A percentile compares a stretch with the other conserved stretches of the same genome.
Conservation (phyloP, 2,888 invertebrate species). For the Lordiphosa fenestrarum region DNA sequence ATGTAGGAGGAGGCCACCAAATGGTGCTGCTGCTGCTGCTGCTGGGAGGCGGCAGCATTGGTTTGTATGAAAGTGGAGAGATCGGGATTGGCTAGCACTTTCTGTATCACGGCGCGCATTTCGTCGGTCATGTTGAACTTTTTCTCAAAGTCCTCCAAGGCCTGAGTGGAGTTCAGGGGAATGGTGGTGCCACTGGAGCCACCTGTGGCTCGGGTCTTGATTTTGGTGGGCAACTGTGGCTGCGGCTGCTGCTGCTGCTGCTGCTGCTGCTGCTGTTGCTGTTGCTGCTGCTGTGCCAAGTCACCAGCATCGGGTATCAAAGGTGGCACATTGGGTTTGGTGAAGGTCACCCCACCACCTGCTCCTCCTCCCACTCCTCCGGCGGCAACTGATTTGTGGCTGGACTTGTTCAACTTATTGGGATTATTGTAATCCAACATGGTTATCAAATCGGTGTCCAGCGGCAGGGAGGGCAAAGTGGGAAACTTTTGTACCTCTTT, state of each 20-base stretch:
- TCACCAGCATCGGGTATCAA: slow-evolving; percentile 40
- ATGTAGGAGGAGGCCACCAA: slow-evolving; percentile 76
- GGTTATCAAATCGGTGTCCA: slow-evolving; percentile 75
- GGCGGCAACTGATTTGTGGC: slow-evolving; percentile 9
- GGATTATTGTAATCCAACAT: slow-evolving; percentile 77
- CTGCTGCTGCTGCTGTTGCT: background rate
- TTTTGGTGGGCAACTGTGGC: background rate
- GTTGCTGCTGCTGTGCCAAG: slow-evolving; percentile 3
- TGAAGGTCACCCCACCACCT: slow-evolving; percentile 45
- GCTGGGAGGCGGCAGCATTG: slow-evolving; percentile 39
- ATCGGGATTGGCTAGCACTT: slow-evolving; percentile 78
- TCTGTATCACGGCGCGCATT: slow-evolving; percentile 79
- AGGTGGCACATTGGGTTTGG: slow-evolving; percentile 60
- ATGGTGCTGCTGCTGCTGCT: slow-evolving; percentile 8
- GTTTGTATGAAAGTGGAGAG: slow-evolving; percentile 79
- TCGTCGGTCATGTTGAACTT: slow-evolving; percentile 79
- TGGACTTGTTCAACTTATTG: slow-evolving; percentile 44
- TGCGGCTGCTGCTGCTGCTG: slow-evolving; percentile 10
- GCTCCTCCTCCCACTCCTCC: background rate
- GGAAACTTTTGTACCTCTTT: slow-evolving; percentile 46
- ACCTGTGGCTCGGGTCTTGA: background rate
- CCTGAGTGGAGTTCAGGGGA: slow-evolving; percentile 71
- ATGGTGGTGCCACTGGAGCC: slow-evolving; percentile 55
- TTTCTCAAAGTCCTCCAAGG: slow-evolving; percentile 77
- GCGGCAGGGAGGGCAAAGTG: slow-evolving; percentile 66